A percentile compares a stretch with the other conserved stretches of the same genome.
Conservation (phyloP, 1,140 invertebrate genomes). For the Cotesia vestalis region DNA sequence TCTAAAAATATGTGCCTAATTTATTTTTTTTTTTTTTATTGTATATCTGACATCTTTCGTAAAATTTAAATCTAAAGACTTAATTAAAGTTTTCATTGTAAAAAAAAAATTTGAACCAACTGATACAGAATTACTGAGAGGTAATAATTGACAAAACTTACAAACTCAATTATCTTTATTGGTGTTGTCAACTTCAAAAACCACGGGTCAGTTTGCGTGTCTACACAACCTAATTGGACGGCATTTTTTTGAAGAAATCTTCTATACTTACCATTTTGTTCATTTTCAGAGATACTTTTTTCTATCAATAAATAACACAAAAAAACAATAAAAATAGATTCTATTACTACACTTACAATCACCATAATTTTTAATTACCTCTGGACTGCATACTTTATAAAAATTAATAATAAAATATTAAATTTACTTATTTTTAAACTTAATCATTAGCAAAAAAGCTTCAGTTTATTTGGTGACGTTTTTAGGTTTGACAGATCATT, state of each 20-base stretch:
- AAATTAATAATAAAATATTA: background rate
- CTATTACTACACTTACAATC: no score
- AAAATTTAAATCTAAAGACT: no score
- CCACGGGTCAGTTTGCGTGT: background rate
- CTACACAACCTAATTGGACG: background rate
- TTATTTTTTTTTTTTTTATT: no score
- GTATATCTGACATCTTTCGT: no score
- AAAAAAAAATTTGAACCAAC: no score
- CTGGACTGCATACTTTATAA: constrained; percentile 8
- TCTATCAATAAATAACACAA: background rate
- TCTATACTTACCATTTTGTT: background rate
- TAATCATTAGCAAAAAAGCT: background rate
- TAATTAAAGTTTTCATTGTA: no score
- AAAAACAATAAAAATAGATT: background rate
- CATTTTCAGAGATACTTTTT: background rate
- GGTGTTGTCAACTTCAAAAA: background rate
- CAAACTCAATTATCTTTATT: constrained; percentile 51
- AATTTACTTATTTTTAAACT: constrained; percentile 9
- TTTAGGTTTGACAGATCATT: constrained; percentile 1
- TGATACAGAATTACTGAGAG: no score
- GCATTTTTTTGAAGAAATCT: background rate
- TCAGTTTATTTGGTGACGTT: background rate
- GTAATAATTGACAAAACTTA: constrained; percentile 39
- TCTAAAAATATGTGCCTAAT: no score
- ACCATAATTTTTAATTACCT: constrained; percentile 1